Percentiles rank a stretch among this genome's conserved stretches.
These are phyloP conservation scores for Spatulosminthurus flaviceps DNA, from an alignment of 2,888 invertebrate species.

Conservation along the genomic window DNA sequence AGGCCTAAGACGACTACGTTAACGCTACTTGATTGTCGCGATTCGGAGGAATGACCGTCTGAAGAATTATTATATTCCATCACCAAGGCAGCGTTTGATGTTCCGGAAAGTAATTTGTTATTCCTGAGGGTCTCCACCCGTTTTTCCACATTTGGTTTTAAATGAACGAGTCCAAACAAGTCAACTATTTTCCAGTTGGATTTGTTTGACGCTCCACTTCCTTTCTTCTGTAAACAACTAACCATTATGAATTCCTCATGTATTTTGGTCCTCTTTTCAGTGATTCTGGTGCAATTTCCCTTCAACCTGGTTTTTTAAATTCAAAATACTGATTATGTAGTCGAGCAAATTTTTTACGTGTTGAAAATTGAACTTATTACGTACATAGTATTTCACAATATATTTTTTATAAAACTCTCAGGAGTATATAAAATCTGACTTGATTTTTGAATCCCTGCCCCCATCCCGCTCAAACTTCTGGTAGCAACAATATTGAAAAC, in stretches of 20 bases:
- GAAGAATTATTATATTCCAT: too few relatives aligned
- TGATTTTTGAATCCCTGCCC: not conserved
- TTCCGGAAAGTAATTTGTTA: too few relatives aligned
- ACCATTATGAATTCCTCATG: conserved; percentile 51
- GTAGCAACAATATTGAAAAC: not conserved
- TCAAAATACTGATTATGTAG: too few relatives aligned
- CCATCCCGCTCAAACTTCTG: not conserved
- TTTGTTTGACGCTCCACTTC: not conserved
- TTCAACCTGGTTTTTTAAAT: too few relatives aligned
- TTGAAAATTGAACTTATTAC: too few relatives aligned
- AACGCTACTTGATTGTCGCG: conserved; percentile 47
- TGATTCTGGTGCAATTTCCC: too few relatives aligned
- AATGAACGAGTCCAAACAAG: conserved; percentile 50
- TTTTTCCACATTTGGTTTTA: conserved; percentile 52
- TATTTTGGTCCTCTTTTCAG: too few relatives aligned
- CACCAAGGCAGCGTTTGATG: too few relatives aligned
- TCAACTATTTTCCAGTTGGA: conserved; percentile 43
- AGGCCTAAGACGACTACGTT: conserved; percentile 84
- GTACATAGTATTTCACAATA: not conserved
- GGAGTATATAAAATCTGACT: not conserved
- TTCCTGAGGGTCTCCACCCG: conserved; percentile 3
- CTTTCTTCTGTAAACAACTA: conserved; percentile 41
- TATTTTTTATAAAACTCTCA: not conserved
- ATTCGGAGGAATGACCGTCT: not conserved
- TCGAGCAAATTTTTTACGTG: too few relatives aligned